These are phyloP conservation scores for Poecilus cupreus DNA, from an alignment of 2,888 invertebrate genomes.

Conservation along the genomic window DNA sequence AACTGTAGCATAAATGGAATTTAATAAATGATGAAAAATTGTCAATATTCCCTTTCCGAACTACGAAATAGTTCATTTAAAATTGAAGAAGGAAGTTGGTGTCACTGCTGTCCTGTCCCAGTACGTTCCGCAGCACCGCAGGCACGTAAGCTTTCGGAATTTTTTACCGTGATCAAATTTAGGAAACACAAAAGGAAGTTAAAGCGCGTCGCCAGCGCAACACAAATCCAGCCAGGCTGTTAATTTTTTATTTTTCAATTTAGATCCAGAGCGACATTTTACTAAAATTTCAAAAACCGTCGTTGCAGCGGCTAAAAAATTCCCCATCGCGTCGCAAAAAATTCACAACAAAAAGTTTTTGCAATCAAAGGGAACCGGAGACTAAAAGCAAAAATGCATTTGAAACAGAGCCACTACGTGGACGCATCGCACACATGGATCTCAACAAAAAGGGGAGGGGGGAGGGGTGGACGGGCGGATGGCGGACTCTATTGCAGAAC, in stretches of 20 bases:
- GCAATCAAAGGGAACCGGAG: slow-evolving; percentile 49
- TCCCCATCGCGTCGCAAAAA: slow-evolving; percentile 31
- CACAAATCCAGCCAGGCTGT: slow-evolving; percentile 19
- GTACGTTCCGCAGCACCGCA: background rate
- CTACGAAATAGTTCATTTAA: no score
- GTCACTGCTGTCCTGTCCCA: no score
- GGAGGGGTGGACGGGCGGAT: no score
- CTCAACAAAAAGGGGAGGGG: slow-evolving; percentile 42
- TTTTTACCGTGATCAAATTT: slow-evolving; percentile 30
- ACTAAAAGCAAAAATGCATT: slow-evolving; percentile 53
- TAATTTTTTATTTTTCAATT: slow-evolving; percentile 44
- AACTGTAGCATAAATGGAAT: no score
- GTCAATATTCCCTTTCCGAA: no score
- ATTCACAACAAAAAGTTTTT: slow-evolving; percentile 44
- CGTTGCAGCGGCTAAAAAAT: slow-evolving; percentile 35
- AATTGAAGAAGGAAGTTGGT: no score
- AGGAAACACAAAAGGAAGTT: slow-evolving; percentile 33
- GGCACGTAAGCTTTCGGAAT: background rate
- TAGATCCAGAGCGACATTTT: slow-evolving; percentile 24
- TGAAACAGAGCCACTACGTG: slow-evolving; percentile 7
- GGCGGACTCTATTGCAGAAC: slow-evolving; percentile 27
- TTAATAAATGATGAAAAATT: no score
- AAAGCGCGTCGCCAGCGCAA: background rate
- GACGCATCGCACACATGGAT: background rate
- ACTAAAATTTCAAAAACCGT: slow-evolving; percentile 39